A percentile compares a stretch with the other conserved stretches of the same genome.
phyloP scores from a whole-genome alignment of 2,113 vertebrate species.

The Tenrec ecaudatus region DNA sequence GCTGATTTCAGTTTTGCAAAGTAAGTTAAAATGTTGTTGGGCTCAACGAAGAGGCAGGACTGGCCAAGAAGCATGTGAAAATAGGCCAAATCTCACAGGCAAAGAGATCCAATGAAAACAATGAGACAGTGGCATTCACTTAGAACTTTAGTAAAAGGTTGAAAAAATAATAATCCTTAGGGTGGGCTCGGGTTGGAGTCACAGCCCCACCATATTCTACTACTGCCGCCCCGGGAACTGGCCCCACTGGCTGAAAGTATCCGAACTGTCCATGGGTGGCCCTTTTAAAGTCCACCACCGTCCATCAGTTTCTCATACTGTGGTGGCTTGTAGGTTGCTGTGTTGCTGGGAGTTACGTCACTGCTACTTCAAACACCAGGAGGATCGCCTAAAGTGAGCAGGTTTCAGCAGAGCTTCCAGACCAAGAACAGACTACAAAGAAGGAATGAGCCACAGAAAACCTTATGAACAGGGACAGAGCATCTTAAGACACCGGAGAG shows the following conservation, averaged over 20 bases:
- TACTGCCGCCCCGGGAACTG: too few species aligned
- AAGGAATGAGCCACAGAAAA: too few species aligned
- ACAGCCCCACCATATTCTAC: rapidly evolving
- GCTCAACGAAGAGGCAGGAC: neutral
- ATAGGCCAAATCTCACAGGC: neutral
- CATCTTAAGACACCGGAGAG: too few species aligned
- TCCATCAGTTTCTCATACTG: too few species aligned
- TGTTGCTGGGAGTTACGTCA: too few species aligned
- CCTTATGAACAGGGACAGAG: too few species aligned
- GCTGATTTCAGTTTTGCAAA: neutral
- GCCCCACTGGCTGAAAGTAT: neutral
- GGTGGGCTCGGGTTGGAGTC: neutral
- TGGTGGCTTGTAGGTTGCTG: too few species aligned
- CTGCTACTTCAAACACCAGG: too few species aligned
- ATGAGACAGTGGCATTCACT: neutral
- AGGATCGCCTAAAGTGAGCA: too few species aligned
- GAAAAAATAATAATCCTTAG: neutral
- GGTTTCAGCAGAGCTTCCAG: too few species aligned
- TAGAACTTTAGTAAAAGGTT: neutral
- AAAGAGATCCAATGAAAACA: neutral
- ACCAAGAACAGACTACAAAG: too few species aligned
- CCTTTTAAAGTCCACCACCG: too few species aligned
- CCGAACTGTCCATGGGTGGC: neutral
- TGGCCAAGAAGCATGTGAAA: neutral
- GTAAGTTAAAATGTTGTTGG: neutral